Evolutionary conservation across 1,140 invertebrate genomes (phyloP).

Genomic region (Drosophila pectinifera): DNA sequence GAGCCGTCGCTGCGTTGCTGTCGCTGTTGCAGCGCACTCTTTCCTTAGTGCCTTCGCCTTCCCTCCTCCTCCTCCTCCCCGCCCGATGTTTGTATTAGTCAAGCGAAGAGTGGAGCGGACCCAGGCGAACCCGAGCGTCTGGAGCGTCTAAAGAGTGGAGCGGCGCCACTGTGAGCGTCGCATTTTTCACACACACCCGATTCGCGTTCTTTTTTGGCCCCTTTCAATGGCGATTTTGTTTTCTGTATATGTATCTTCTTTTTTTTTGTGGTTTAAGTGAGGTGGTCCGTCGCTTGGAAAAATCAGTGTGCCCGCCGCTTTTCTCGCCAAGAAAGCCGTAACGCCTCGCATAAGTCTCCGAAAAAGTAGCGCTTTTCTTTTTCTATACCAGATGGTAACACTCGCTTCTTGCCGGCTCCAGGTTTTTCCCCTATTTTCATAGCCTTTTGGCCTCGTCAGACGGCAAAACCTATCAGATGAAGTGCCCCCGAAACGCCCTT

Average conservation of each 20-base stretch:
- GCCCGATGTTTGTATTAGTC: slow-evolving; percentile 42
- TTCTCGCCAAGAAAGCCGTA: not conserved
- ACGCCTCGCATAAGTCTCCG: not conserved
- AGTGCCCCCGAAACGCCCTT: not conserved
- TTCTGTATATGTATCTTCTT: slow-evolving; percentile 65
- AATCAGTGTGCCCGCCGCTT: not conserved
- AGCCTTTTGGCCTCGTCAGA: too few relatives aligned
- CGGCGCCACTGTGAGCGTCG: slow-evolving; percentile 28
- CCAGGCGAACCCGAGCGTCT: slow-evolving; percentile 36
- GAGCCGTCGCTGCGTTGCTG: slow-evolving; percentile 13
- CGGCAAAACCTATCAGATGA: too few relatives aligned
- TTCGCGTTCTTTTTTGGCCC: slow-evolving; percentile 13
- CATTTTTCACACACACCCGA: slow-evolving; percentile 34
- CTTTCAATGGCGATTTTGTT: slow-evolving; percentile 54
- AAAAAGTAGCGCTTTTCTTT: not conserved
- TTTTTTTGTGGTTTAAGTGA: slow-evolving; percentile 48
- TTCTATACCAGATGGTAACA: not conserved
- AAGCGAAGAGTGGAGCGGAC: slow-evolving; percentile 24
- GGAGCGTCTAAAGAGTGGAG: slow-evolving; percentile 25
- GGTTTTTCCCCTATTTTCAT: not conserved
- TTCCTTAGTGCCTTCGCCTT: slow-evolving; percentile 24
- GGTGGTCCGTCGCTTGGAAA: slow-evolving; percentile 20
- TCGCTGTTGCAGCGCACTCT: slow-evolving; percentile 18
- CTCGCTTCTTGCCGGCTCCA: not conserved
- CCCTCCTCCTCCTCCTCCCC: slow-evolving; percentile 33